A percentile compares a stretch with the other conserved stretches of the same genome.
phyloP scores from a whole-genome alignment of 2,113 vertebrate genomes.

The Pimephales promelas region DNA sequence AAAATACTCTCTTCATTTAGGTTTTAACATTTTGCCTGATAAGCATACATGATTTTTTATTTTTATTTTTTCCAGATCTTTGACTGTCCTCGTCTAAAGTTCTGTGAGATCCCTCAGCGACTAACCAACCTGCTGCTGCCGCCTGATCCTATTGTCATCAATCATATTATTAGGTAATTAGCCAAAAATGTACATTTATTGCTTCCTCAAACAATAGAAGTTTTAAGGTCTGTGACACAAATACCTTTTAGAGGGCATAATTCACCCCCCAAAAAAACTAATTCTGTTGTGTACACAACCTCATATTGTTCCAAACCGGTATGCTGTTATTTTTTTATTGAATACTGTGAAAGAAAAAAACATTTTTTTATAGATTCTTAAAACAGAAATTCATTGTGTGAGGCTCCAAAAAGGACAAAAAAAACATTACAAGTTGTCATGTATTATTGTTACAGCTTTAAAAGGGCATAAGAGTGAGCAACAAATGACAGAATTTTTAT shows the following conservation, averaged over 20 bases:
- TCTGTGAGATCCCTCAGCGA: slow-evolving; percentile 96
- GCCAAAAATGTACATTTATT: neutral
- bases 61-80: slow-evolving; percentile 84
- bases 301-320: neutral
- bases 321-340: neutral
- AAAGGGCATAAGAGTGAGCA: neutral
- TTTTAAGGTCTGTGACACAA: neutral
- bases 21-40: neutral
- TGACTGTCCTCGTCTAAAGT: slow-evolving; percentile 95
- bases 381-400: neutral
- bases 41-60: neutral
- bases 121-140: slow-evolving; percentile 94
- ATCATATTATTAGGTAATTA: slow-evolving; percentile 93
- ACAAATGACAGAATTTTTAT: neutral
- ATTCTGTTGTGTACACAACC: too few relatives aligned
- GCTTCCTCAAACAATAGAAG: neutral
- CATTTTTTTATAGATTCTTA: neutral
- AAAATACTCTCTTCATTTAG: neutral
- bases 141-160: slow-evolving; percentile 97
- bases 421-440: neutral
- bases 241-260: neutral
- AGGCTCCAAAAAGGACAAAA: neutral
- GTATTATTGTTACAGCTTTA: neutral
- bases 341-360: neutral
- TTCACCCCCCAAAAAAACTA: too few relatives aligned